Evolutionary conservation across 2,888 invertebrate species (phyloP).

Genomic region (Drosophila acutilabella): DNA sequence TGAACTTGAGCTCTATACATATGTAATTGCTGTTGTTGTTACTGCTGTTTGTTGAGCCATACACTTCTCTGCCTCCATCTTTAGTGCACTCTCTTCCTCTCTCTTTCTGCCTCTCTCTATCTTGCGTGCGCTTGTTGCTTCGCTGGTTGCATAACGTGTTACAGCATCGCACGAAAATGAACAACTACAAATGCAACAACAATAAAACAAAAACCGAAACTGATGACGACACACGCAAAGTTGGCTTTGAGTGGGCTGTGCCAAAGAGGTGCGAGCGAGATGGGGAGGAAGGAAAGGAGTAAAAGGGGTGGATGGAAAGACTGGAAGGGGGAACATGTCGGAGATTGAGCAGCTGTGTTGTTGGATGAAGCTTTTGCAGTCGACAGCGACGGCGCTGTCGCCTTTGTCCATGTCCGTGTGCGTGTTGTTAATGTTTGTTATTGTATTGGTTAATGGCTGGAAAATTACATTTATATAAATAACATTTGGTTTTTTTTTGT

Average conservation of each 20-base stretch:
- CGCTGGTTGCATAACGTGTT: constrained; percentile 82
- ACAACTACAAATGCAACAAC: constrained; percentile 49
- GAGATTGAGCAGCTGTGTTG: constrained; percentile 36
- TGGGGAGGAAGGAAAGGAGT: not conserved
- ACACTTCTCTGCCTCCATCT: constrained; percentile 3
- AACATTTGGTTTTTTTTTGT: constrained; percentile 39
- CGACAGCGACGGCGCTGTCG: constrained; percentile 22
- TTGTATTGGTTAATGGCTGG: constrained; percentile 71
- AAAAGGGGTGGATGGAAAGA: not conserved
- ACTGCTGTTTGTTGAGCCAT: constrained; percentile 50
- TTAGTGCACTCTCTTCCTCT: not conserved
- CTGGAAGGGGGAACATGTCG: no score
- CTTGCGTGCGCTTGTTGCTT: constrained; percentile 50
- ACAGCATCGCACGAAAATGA: constrained; percentile 81
- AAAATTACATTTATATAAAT: constrained; percentile 61
- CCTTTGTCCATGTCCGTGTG: constrained; percentile 50
- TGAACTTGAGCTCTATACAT: constrained; percentile 78
- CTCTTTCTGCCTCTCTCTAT: not conserved
- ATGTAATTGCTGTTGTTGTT: constrained; percentile 69
- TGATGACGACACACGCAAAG: constrained; percentile 73
- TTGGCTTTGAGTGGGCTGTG: constrained; percentile 41
- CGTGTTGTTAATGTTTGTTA: constrained; percentile 40
- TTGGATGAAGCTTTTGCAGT: constrained; percentile 35
- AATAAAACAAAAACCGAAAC: constrained; percentile 61
- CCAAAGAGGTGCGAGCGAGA: not conserved